Evolutionary conservation across 2,797 vertebrate species (phyloP).

Genomic region (Girardinus metallicus): DNA sequence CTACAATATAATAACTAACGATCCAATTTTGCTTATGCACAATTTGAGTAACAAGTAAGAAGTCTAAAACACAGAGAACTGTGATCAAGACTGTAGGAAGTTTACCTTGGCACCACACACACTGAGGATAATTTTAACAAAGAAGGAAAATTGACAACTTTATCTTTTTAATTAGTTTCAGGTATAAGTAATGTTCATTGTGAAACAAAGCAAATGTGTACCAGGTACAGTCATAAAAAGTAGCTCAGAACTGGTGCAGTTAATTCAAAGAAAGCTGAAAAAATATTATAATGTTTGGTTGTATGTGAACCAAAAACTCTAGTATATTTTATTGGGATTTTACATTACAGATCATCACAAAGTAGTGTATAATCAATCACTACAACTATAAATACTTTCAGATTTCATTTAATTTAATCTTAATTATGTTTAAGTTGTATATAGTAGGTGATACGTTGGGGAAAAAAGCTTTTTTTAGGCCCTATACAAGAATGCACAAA

Average conservation of each 20-base stretch:
- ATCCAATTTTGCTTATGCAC: neutral
- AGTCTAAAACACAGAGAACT: neutral
- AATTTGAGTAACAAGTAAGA: neutral
- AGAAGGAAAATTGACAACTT: neutral
- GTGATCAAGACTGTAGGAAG: neutral
- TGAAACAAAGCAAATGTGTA: neutral
- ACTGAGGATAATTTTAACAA: neutral
- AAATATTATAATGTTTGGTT: neutral
- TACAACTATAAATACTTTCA: neutral
- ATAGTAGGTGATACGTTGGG: neutral
- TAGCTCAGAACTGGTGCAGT: neutral
- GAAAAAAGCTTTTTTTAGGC: conserved; percentile 6
- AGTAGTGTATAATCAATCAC: neutral
- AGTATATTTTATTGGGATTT: neutral
- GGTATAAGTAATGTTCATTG: neutral
- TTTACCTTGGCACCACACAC: neutral
- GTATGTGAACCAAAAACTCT: neutral
- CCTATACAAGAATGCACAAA: conserved; percentile 10
- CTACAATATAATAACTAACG: neutral
- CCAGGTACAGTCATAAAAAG: neutral
- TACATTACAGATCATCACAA: neutral
- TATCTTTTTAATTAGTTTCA: too few species aligned
- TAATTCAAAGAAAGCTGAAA: neutral
- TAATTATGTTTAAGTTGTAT: neutral
- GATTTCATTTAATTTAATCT: neutral